A percentile compares a stretch with the other conserved stretches of the same genome.
These are phyloP conservation scores for Aphelocoma californica DNA, from an alignment of 2,797 vertebrate genomes.

Conservation along the genomic window DNA sequence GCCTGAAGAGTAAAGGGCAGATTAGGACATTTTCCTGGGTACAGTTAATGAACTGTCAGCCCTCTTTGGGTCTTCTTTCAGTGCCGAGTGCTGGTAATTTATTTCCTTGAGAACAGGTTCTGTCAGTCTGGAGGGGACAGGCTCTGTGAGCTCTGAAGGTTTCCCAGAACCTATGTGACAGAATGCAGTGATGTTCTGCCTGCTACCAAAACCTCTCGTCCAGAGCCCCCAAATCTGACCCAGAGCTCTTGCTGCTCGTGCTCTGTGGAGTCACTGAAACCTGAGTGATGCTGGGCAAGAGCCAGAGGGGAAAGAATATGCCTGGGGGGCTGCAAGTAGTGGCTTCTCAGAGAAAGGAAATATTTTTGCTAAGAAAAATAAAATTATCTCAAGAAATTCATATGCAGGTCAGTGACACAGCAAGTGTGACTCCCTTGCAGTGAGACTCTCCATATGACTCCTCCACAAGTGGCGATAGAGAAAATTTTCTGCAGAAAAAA, in stretches of 20 bases:
- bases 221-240: background rate
- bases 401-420: background rate
- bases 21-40: background rate
- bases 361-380: background rate
- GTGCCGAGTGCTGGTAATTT: background rate
- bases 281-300: background rate
- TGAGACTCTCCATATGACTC: background rate
- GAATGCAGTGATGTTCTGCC: rapidly evolving
- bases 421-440: background rate
- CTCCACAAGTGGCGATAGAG: background rate
- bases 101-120: background rate
- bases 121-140: background rate
- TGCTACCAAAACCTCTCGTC: background rate
- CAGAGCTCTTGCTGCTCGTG: rapidly evolving
- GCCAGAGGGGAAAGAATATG: background rate
- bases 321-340: background rate
- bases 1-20: background rate
- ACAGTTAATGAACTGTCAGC: background rate
- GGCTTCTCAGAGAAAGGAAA: background rate
- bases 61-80: background rate
- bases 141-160: background rate
- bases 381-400: background rate
- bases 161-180: background rate
- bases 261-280: background rate
- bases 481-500: background rate